These are phyloP conservation scores for Sycophila sp. DNA, from an alignment of 1,140 invertebrate species.

Conservation along the genomic window DNA sequence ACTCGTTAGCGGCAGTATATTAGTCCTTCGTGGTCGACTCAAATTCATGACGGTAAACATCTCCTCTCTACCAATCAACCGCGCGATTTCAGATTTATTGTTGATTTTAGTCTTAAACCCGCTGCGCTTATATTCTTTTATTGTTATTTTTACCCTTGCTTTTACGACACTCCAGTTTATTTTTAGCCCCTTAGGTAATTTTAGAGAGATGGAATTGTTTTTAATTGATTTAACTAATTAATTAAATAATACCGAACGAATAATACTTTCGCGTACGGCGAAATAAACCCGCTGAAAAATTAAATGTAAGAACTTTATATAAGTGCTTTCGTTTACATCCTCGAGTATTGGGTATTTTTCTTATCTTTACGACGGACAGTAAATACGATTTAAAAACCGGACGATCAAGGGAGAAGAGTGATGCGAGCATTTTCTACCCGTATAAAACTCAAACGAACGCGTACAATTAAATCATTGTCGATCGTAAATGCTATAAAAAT, in stretches of 20 bases:
- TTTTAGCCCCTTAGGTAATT: too few relatives aligned
- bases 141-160: slow-evolving; percentile 17
- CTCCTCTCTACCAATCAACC: slow-evolving; percentile 34
- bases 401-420: neutral
- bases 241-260: too few relatives aligned
- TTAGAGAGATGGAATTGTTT: too few relatives aligned
- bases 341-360: slow-evolving; percentile 3
- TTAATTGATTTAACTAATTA: too few relatives aligned
- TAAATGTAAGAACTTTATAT: too few relatives aligned
- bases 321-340: too few relatives aligned
- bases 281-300: too few relatives aligned
- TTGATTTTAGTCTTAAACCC: slow-evolving; percentile 25
- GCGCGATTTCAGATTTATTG: slow-evolving; percentile 29
- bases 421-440: neutral
- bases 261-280: too few relatives aligned
- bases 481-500: slow-evolving; percentile 57
- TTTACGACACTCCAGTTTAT: too few relatives aligned
- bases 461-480: slow-evolving; percentile 63
- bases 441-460: slow-evolving; percentile 57
- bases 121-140: too few relatives aligned
- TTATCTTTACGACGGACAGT: slow-evolving; percentile 21
- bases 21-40: slow-evolving; percentile 49
- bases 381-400: neutral
- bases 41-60: slow-evolving; percentile 57
- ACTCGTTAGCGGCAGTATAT: slow-evolving; percentile 63